Base-by-base conservation (phyloP, 1,140 invertebrate species). In the Scylla paramamosain region DNA sequence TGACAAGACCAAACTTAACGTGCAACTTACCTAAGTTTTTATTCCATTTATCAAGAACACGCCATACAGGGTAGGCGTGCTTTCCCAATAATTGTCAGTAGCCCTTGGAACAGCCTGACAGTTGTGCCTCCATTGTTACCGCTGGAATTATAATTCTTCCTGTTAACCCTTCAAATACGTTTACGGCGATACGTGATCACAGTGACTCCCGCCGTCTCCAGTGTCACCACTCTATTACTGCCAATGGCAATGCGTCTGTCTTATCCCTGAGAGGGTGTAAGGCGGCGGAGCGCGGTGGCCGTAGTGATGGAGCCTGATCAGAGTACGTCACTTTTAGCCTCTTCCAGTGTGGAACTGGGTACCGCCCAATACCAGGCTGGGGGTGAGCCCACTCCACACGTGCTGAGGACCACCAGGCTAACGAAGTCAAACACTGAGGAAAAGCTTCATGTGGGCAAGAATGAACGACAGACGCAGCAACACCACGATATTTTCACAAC, bases 51-150 rank as follows among this genome's bases (percentile, higher is more conserved):
- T 95, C 94, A 95, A 82, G 83, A 95, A 92, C 94, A 95, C 94
- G 94, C 94, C 94, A 95, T 95, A 95, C 94, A 95, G 91, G 91
- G 94, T 95, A 95, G 92, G 94, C 90, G 94, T 92, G 94, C 84
- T 92, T 92, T 28, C 91, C 94, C 94, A 95, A 92, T 95, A 95
- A 95, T 84, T 92, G 94, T 95, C 94, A 95, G 94, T 95, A 95
- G 45, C 88, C 28, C 16, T 82, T 28, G 20, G 94, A n/a, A 31
- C 52, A 46, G 45, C 32, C 32, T 82, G 46, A 86, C 52, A 28
- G 14, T 29, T 92, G 39, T 48, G 83, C 83, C 88, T 92, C 94
- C 94, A 95, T 95, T 52, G 28, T 82, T 92, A 93, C 89, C n/a
- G 28, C 91, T 92, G 46, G 77, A 84, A 77, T 45, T 95, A 95